Evolutionary conservation across 2,797 vertebrate species (phyloP).

Genomic region (Falco biarmicus): DNA sequence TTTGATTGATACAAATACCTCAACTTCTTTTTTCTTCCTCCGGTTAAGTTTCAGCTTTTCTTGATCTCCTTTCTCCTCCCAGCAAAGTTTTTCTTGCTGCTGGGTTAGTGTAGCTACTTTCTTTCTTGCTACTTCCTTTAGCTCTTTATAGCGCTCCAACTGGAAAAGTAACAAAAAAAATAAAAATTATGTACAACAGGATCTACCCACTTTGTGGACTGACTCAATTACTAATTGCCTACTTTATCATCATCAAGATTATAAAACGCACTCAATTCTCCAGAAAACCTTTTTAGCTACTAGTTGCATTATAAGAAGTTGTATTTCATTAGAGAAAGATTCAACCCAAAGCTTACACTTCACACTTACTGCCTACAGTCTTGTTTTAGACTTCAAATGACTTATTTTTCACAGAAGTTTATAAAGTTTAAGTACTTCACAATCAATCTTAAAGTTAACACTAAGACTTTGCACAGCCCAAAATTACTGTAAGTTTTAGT

Average conservation of each 20-base stretch:
- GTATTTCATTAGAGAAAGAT: neutral
- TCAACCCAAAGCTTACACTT: neutral
- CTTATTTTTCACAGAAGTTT: neutral
- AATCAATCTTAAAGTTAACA: neutral
- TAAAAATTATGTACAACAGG: too few relatives aligned
- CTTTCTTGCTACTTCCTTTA: constrained; percentile 86
- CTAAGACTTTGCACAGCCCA: neutral
- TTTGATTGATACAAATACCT: constrained; percentile 77
- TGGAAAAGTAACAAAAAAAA: constrained; percentile 55
- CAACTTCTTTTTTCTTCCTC: constrained; percentile 83
- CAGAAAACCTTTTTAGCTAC: neutral
- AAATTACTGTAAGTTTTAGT: neutral
- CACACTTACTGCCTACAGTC: neutral
- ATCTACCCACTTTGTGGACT: too few relatives aligned
- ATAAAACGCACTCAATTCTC: neutral
- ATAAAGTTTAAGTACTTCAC: neutral
- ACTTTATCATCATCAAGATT: neutral
- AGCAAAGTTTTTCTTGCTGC: constrained; percentile 85
- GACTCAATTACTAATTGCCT: neutral
- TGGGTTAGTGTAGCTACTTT: constrained; percentile 83
- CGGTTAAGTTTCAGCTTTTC: constrained; percentile 85
- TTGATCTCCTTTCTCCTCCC: constrained; percentile 85
- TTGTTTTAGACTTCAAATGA: neutral
- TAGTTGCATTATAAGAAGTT: neutral
- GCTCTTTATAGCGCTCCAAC: constrained; percentile 85